These are phyloP conservation scores for Herminia tarsipennalis DNA, from an alignment of 2,888 invertebrate genomes.

Conservation along the genomic window DNA sequence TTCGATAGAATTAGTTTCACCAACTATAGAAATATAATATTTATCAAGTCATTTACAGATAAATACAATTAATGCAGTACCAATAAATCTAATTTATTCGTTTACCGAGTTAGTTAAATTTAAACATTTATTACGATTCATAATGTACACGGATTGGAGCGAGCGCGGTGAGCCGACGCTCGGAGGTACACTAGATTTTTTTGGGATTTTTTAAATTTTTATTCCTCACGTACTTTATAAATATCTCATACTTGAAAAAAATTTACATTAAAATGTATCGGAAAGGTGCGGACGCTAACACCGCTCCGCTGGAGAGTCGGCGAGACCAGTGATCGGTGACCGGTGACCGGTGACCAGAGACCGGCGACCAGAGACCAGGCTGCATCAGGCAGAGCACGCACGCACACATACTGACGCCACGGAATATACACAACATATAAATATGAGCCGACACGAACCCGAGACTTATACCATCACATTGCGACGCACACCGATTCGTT, in stretches of 20 bases:
- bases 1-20: slow-evolving; percentile 79
- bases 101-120: slow-evolving; percentile 79
- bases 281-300: slow-evolving; percentile 66
- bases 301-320: slow-evolving; percentile 37
- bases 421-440: slow-evolving; percentile 69
- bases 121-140: slow-evolving; percentile 74
- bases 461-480: slow-evolving; percentile 71
- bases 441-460: slow-evolving; percentile 69
- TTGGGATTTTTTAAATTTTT: slow-evolving; percentile 70
- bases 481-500: slow-evolving; percentile 79
- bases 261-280: slow-evolving; percentile 82
- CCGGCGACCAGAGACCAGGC: slow-evolving; percentile 18
- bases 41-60: slow-evolving; percentile 83
- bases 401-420: slow-evolving; percentile 51
- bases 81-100: slow-evolving; percentile 83
- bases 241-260: slow-evolving; percentile 85
- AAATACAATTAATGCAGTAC: slow-evolving; percentile 81
- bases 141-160: slow-evolving; percentile 65
- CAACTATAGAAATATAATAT: slow-evolving; percentile 84
- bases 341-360: slow-evolving; percentile 3
- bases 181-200: slow-evolving; percentile 68
- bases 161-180: slow-evolving; percentile 35
- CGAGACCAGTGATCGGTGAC: slow-evolving; percentile 12
- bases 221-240: slow-evolving; percentile 83
- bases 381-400: slow-evolving; percentile 45